A percentile compares a stretch with the other conserved stretches of the same genome.
Conservation (phyloP, 2,888 invertebrate genomes). For the Leptodirus hochenwartii region DNA sequence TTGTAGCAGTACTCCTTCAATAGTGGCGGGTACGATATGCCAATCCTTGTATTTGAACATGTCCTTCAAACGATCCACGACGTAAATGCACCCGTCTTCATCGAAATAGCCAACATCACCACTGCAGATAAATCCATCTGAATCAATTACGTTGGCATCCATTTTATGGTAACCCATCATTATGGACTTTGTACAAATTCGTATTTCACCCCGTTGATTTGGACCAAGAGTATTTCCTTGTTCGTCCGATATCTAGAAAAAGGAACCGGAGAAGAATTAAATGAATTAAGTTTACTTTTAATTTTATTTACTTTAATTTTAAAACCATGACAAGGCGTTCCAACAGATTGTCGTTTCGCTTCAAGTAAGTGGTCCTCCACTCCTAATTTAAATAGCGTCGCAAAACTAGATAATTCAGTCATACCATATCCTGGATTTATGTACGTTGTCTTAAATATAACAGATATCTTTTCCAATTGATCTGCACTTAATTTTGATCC, state of each 20-base stretch:
- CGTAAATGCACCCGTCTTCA: conserved; percentile 17
- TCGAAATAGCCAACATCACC: conserved; percentile 20
- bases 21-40: conserved; percentile 19
- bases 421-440: conserved; percentile 11
- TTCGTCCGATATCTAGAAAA: conserved; percentile 21
- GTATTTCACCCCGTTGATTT: conserved; percentile 29
- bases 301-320: conserved; percentile 7
- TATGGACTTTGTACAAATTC: conserved; percentile 22
- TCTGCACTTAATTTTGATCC: conserved; percentile 9
- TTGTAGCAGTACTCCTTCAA: conserved; percentile 16
- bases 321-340: conserved; percentile 3
- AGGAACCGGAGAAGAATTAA: conserved; percentile 8
- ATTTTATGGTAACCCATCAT: conserved; percentile 14
- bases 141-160: conserved; percentile 14
- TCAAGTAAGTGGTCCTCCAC: conserved; percentile 3
- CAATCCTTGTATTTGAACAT: conserved; percentile 18
- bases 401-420: conserved; percentile 10
- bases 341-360: conserved; percentile 4
- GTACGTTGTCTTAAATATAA: conserved; percentile 8
- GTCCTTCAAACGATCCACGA: conserved; percentile 18
- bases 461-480: conserved; percentile 9
- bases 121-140: conserved; percentile 17
- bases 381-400: conserved; percentile 3
- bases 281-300: conserved; percentile 4
- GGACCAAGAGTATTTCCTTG: conserved; percentile 27